Base-by-base conservation (phyloP, 2,888 invertebrate genomes). In the Athalia cordata region DNA sequence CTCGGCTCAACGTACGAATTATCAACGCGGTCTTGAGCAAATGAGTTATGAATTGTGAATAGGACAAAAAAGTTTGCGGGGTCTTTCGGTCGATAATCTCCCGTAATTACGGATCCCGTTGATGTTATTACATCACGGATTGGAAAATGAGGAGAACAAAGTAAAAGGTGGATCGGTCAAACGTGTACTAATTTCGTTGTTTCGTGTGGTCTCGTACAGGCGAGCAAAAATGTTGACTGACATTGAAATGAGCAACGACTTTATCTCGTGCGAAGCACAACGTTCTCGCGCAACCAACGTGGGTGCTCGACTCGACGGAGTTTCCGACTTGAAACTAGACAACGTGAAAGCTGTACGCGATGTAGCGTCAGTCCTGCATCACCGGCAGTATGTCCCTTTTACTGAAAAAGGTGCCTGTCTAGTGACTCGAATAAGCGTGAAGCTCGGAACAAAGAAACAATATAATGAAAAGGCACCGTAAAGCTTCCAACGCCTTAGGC, bases 361-460 rank as follows among this genome's bases (percentile, higher is more conserved):
- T 29, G 29, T 29, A 11, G 55, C 55, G n/a, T 11, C 55, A 4
- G 55, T 55, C n/a, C 55, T 9, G 55, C n/a, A 9, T 55, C 55
- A 55, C 55, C 11, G n/a, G 11, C n/a, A 5, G 55, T n/a, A 55
- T 55, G n/a, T 11, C 55, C n/a, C n/a, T 55, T 9, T 11, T 6
- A 55, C 7, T 55, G 55, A 55, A n/a, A 55, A 55, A 55, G 55
- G 55, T 55, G 55, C 9, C 55, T n/a, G 55, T 11, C 55, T 55
- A 11, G 55, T 29, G 29, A 29, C 9, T 55, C 11, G 47, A 59
- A 55, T 9, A 11, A 59, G 45, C 43, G 45, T n/a, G 57, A 55
- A n/a, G 59, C 72, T 15, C 13, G 72, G 13, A 47, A 72, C 72
- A 72, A 72, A 59, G 72, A 43, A 59, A 59, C 13, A 59, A 72